A percentile compares a stretch with the other conserved stretches of the same genome.
Conservation (phyloP, 2,797 vertebrate species). For the Macroramphosus scolopax region DNA sequence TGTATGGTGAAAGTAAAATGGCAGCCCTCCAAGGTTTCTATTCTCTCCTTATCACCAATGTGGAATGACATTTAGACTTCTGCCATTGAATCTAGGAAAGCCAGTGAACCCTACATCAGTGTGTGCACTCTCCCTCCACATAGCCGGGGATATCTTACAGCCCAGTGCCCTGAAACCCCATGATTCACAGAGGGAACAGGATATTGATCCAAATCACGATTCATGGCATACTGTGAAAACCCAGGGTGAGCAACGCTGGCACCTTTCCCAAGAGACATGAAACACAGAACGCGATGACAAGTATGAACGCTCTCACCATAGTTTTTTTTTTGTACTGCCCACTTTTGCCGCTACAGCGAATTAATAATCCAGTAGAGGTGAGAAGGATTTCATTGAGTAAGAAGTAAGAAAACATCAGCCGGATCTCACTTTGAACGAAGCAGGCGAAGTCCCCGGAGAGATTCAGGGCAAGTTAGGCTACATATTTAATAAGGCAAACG, state of each 20-base stretch:
- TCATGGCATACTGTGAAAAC: constrained; percentile 48
- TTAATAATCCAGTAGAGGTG: constrained; percentile 27
- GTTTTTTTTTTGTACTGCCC: constrained; percentile 12
- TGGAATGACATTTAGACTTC: constrained; percentile 32
- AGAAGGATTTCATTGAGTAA: constrained; percentile 40
- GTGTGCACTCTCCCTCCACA: constrained; percentile 22
- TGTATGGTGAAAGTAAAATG: constrained; percentile 37
- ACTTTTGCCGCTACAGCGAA: constrained; percentile 12
- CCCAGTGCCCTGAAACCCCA: constrained; percentile 26
- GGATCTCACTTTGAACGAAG: constrained; percentile 61
- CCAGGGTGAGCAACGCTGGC: constrained; percentile 32
- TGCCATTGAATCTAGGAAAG: constrained; percentile 11
- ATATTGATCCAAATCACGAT: constrained; percentile 63
- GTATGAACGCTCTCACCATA: constrained; percentile 10
- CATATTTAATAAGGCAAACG: constrained; percentile 62
- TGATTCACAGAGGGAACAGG: constrained; percentile 43
- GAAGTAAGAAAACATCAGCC: constrained; percentile 9
- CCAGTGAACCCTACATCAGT: constrained; percentile 16
- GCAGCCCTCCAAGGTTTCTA: constrained; percentile 26
- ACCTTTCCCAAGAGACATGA: constrained; percentile 26
- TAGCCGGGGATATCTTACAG: constrained; percentile 26
- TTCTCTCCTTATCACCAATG: constrained; percentile 11
- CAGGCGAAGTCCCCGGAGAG: constrained; percentile 57
- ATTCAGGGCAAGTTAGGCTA: constrained; percentile 48
- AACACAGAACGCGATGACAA: constrained; percentile 21